These are phyloP conservation scores for Dissostichus mawsoni DNA, from an alignment of 2,113 vertebrate species.

Conservation along the genomic window DNA sequence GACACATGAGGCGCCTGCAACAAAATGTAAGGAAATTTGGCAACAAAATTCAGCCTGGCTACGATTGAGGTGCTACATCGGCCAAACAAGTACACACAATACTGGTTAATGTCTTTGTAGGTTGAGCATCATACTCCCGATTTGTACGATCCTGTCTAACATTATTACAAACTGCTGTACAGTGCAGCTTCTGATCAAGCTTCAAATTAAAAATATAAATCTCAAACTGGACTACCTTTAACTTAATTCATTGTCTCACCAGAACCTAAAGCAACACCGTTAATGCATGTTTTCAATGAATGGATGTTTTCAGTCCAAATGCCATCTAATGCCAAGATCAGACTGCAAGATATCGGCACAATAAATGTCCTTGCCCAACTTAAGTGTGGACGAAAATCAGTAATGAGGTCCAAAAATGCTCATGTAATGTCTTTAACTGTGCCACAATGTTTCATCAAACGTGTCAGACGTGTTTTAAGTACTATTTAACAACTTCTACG, in stretches of 20 bases:
- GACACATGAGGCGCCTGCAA: no score
- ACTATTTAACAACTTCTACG: neutral
- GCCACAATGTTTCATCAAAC: neutral
- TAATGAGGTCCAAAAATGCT: neutral
- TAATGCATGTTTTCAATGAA: neutral
- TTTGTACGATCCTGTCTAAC: neutral
- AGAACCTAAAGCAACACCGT: neutral
- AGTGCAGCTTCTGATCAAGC: neutral
- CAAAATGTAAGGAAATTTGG: no score
- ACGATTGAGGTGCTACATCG: no score
- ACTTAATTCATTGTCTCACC: neutral
- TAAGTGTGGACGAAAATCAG: neutral
- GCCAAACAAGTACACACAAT: neutral
- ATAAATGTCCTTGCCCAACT: neutral
- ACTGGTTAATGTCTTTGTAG: neutral
- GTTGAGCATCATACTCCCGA: neutral
- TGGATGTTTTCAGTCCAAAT: neutral
- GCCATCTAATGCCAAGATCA: neutral
- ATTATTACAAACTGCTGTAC: neutral
- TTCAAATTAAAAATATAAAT: neutral
- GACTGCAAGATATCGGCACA: neutral
- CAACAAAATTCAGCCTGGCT: no score
- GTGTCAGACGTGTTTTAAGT: no score
- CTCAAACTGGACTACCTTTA: constrained; percentile 4
- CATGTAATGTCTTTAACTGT: neutral